phyloP scores from a whole-genome alignment of 2,888 invertebrate genomes.

The Eretmocerus hayati region DNA sequence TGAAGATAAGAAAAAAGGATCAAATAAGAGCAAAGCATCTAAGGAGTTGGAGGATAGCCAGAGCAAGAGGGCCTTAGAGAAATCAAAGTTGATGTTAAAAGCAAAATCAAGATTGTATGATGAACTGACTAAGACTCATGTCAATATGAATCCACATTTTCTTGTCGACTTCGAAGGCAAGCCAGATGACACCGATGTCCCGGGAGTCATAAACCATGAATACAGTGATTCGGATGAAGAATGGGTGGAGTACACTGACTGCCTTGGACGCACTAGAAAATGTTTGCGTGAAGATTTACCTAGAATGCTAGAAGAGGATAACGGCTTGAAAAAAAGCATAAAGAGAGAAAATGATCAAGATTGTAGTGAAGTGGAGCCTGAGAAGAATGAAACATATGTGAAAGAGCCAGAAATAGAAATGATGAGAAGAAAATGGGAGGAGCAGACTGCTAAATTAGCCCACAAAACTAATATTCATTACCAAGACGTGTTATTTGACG shows the following conservation, averaged over 20 bases:
- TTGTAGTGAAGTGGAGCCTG: not conserved
- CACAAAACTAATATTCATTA: constrained; percentile 79
- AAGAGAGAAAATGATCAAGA: constrained; percentile 24
- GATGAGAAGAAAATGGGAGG: constrained; percentile 80
- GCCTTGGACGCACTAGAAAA: constrained; percentile 77
- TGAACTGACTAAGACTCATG: constrained; percentile 33
- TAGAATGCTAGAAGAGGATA: constrained; percentile 59
- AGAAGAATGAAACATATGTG: constrained; percentile 18
- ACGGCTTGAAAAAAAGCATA: constrained; percentile 35
- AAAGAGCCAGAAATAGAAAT: constrained; percentile 51
- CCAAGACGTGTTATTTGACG: constrained; percentile 85
- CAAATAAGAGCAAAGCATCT: constrained; percentile 37
- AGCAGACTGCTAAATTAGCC: constrained; percentile 67
- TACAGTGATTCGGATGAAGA: constrained; percentile 40
- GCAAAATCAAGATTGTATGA: constrained; percentile 42
- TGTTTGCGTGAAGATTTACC: constrained; percentile 74
- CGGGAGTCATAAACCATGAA: constrained; percentile 30
- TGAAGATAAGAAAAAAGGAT: constrained; percentile 39
- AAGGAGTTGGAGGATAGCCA: constrained; percentile 33
- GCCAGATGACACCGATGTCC: constrained; percentile 31
- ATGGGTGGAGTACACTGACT: constrained; percentile 85
- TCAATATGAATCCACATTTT: constrained; percentile 33
- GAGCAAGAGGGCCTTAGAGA: constrained; percentile 32
- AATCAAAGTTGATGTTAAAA: constrained; percentile 45
- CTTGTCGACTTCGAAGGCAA: constrained; percentile 41